A percentile compares a stretch with the other conserved stretches of the same genome.
Conservation (phyloP, 2,888 invertebrate species). For the Scaptomyza flava region DNA sequence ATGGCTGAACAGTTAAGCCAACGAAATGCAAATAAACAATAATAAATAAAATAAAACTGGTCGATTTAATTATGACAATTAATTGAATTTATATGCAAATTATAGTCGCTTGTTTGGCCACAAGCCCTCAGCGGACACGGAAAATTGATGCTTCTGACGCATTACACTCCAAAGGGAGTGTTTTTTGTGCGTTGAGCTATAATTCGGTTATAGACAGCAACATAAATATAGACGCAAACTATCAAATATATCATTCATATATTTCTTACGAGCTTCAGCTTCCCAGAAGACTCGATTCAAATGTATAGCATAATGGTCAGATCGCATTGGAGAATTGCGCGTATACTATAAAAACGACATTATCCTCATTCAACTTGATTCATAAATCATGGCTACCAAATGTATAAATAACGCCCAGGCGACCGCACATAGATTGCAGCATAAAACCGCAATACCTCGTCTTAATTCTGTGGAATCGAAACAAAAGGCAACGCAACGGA, state of each 20-base stretch:
- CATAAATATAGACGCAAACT: background rate
- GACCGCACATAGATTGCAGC: constrained; percentile 54
- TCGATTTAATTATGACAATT: constrained; percentile 72
- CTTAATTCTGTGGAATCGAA: constrained; percentile 66
- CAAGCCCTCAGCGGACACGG: constrained; percentile 20
- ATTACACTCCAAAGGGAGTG: constrained; percentile 47
- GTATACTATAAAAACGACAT: constrained; percentile 26
- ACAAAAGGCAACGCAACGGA: constrained; percentile 51
- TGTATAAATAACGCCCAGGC: constrained; percentile 59
- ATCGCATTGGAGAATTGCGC: constrained; percentile 27
- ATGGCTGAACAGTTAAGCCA: constrained; percentile 20
- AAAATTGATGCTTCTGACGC: constrained; percentile 27
- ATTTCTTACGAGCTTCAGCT: constrained; percentile 12
- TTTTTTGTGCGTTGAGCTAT: constrained; percentile 33
- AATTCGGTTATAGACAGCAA: constrained; percentile 51
- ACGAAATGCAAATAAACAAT: constrained; percentile 59
- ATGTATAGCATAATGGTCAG: background rate
- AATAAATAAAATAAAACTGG: constrained; percentile 51
- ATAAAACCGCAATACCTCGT: constrained; percentile 53
- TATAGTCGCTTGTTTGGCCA: constrained; percentile 30
- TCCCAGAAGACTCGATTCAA: constrained; percentile 49
- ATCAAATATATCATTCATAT: constrained; percentile 11
- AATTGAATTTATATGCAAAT: constrained; percentile 71
- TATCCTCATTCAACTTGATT: constrained; percentile 22
- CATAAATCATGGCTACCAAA: constrained; percentile 64